Base-by-base conservation (phyloP, 2,113 vertebrate species). In the Pseudolaguvia tuberculata region DNA sequence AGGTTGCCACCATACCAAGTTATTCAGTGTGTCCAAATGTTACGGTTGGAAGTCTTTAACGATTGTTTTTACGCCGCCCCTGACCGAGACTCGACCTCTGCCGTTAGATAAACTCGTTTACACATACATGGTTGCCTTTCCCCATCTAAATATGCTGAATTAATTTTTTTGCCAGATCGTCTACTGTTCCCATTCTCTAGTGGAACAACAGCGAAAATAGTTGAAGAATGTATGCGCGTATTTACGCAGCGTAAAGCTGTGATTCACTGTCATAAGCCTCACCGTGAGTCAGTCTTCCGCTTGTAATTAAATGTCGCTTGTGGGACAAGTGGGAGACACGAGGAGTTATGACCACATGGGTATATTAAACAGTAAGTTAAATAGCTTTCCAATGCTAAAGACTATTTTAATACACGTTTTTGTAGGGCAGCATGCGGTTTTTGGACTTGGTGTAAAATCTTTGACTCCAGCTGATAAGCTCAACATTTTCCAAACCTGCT, bases 191-290 rank as follows among this genome's bases (percentile, higher is more conserved):
- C 17, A 5, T 47, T 15, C 35, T 51, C 9, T n/a, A 65, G 8
- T 51, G 42, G 23, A 62, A 52, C 50, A 8, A 52, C 35, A 48
- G 39, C 20, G 50, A 58, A 75, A 2, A 39, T 45, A 83, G 82
- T 84, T 75, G 81, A 86, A 89, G 86, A 83, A 80, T 81, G 58
- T 56, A 77, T 81, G 84, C 70, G 82, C 58, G 78, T 81, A 81
- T 75, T 82, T 83, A 83, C 84, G 85, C 82, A 82, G 75, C 77
- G 83, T 79, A 82, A 20, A 84, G 86, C 86, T 82, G 84, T 89
- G 88, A 91, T 86, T 91, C 90, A 87, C 73, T 83, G 80, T 87
- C 87, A 85, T 85, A 88, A 81, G 83, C 76, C 84, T 79, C 45
- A 83, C 83, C n/a, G 52, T 76, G 73, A 81, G 39, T 76, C 73